Evolutionary conservation across 1,140 invertebrate species (phyloP), one percentile per base, ranked within the genome.

Genomic region (Zophobas atratus): DNA sequence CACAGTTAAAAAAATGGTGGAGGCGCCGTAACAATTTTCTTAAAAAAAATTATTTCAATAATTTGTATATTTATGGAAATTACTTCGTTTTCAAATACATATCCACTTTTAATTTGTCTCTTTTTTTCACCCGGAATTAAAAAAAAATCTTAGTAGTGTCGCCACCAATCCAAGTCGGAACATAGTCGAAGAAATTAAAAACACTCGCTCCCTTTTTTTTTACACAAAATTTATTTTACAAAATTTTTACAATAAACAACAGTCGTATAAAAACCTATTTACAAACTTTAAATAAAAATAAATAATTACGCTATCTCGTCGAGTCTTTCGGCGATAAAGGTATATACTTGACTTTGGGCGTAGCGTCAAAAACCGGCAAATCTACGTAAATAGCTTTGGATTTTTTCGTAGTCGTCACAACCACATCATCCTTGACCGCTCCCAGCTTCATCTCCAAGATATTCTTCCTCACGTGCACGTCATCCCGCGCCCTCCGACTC

Each of bases 341-440:
- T 55, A 86, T 86, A 75, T 86, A 86, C 74, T 86, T 86, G 1
- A 81, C 74, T 55, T 80, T 70, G 4, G 79, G 77, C 63, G 80
- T 79, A 6, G 79, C 77, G 55, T 85, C 84, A 41, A 84, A 85
- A 6, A 86, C 85, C 0, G 85, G 85, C 72, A 86, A 80, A 79
- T 85, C 80, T 32, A 86, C 80, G 70, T 83, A 86, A 60, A 86
- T 83, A 5, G 74, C 79, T 57, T 80, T 82, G 46, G 67, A 41
- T 76, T 80, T 78, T 35, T 77, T 74, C 43, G 63, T 60, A 51
- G 55, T 70, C 41, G 60, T n/a, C 33, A 48, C 36, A 43, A 46
- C 75, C 33, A 76, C 8, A 38, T 56, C 63, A 32, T 77, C 74
- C 51, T 74, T 76, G 36, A 49, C 73, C 48, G 77, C 32, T 8